Evolutionary conservation across 2,888 invertebrate species (phyloP), one percentile per base, ranked within the genome.

Genomic region (Patella pellucida): DNA sequence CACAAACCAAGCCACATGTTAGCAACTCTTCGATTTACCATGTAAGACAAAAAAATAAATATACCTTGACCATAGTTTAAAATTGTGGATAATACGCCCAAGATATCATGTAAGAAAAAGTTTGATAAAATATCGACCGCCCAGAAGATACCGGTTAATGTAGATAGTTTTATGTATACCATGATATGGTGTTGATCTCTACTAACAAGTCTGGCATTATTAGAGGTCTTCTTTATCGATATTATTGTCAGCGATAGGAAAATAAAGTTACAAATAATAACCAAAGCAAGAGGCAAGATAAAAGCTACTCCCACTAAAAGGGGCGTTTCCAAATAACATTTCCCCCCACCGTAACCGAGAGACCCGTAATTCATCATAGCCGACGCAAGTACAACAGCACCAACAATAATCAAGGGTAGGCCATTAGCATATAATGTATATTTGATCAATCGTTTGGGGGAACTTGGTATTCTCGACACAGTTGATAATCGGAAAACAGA

Each of bases 101-200:
- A 81, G 4, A 78, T 71, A 1, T 78, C 77, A 23, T 82, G 71
- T 2, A 80, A 78, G 4, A 85, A 77, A 50, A 84, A 62, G 1
- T 82, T 81, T 50, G 83, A 82, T 3, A 87, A 72, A 16, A 87
- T 77, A 15, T 82, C 83, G 3, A 86, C 76, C 14, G 84, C 69
- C 87, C 87, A 87, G 23, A 84, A 80, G 19, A 85, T 50, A 1
- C 87, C 86, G 11, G 85, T 83, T n/a, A 87, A 72, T 3, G 83
- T 78, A 68, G 83, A 85, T 51, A 87, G 77, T 68, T 83, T 83
- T 9, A 83, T 54, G 69, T 85, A 87, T 11, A 85, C 73, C 7
- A 76, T 75, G 12, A 85, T 78, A 50, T 83, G 78, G 12, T 76
- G 68, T 27, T 81, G 77, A 14, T 83, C 82, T 9, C 56, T 74